Evolutionary conservation across 2,888 invertebrate species (phyloP), one percentile per base, ranked within the genome.

Genomic region (Heliconius erato): DNA sequence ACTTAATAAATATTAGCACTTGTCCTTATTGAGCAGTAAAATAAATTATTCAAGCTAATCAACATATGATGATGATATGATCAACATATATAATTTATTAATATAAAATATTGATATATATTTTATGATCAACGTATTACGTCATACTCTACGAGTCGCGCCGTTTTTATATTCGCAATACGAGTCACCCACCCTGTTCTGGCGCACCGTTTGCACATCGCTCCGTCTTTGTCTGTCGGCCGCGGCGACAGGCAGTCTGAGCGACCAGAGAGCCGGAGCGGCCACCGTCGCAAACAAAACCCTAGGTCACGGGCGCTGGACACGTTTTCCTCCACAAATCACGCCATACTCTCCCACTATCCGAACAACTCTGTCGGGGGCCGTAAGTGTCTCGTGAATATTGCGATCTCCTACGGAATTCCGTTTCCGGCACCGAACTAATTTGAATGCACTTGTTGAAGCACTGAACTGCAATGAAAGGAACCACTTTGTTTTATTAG

Each of bases 161-260:
- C 88, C 87, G 86, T 88, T 88, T 94, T 93, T 94, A 93, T 92
- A 90, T 91, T 89, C 88, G 91, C 91, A 89, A 91, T 89, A 92
- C 92, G 88, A 89, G 87, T 81, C 86, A 84, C 59, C 89, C 85
- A 85, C 93, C 94, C 92, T 92, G 86, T 90, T 95, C 90, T 83
- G 89, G 85, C 93, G 85, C 89, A 82, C 85, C 85, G 85, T 85
- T 89, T 88, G 88, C 87, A 85, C 86, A 87, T 91, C 88, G 89
- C 84, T 87, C 90, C 88, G 89, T 95, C 95, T 92, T 92, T 87
- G 90, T 95, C 92, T 88, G 87, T 85, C 88, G 90, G 90, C 89
- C 91, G 92, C 92, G 96, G 96, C 96, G 96, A 95, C 96, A 96
- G 91, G 95, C 96, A 91, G 96, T 96, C 96, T 96, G 96, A 92